Base-by-base conservation (phyloP, 2,113 vertebrate species). In the Craseonycteris thonglongyai region DNA sequence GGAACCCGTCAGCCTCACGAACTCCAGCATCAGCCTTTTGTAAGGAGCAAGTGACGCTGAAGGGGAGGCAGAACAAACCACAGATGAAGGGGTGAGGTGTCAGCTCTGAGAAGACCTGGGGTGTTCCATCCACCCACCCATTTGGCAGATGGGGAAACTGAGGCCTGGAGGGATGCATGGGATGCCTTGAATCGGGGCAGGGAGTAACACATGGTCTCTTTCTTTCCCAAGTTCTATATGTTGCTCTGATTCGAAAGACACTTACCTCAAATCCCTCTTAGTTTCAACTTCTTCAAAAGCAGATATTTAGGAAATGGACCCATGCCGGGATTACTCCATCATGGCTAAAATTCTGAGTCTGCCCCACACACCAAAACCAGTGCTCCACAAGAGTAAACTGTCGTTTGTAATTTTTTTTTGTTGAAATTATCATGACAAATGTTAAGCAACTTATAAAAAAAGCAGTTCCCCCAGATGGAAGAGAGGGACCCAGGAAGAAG, bases 81-180 rank as follows among this genome's bases (percentile, higher is more conserved):
- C 28, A 4, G 38, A 5, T 1, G 30, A 14, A 9, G 38, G 1
- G 0, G 8, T 0, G 7, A 18, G 2, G 6, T 0, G 22, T 2
- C 59, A 38, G 21, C 10, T 4, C 91, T 63, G 51, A 63, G 90
- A 65, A 80, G 63, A 11, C n/a, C 56, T 14, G 2, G 30, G 4
- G 26, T 11, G 3, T 24, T 24, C 51, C 49, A 65, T 26, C 45
- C 81, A 45, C 16, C 33, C 47, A 51, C 63, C 80, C 81, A 69
- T 84, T 94, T 87, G 22, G 69, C 58, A 84, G 89, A 30, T 40
- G 51, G 28, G 30, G 61, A 71, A 11, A 71, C 40, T 16, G 71
- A 92, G 79, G 11, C 75, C 38, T 0, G 0, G 51, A 51, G 80
- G 19, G 69, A 21, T 8, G 21, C 35, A n/a, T 0, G 3, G 3